Evolutionary conservation across 2,797 vertebrate species (phyloP), one percentile per base, ranked within the genome.

Genomic region (Tympanoctomys barrerae): DNA sequence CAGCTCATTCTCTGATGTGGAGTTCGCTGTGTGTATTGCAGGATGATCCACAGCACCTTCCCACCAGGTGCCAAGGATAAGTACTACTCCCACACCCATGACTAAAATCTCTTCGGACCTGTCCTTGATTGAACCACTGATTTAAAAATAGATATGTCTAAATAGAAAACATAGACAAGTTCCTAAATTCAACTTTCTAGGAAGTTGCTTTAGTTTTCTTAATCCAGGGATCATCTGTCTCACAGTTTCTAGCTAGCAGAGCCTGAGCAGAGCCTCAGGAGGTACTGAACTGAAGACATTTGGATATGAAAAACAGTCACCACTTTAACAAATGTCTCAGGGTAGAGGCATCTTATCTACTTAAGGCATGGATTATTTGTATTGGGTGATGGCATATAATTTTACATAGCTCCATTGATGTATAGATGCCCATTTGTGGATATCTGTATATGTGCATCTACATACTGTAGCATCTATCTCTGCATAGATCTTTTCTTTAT

Each of bases 261-360:
- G 36, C 62, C 24, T 62, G 21, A 91, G 26, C 14, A 18, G 22
- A 91, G 36, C 49, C 24, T 62, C 13, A 91, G 52, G 31, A 78
- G 26, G 1, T 46, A 49, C 8, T 94, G 49, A 71, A 21, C 61
- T 39, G 64, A 36, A 68, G 3, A 52, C 12, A 22, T 71, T 62
- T 70, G 82, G 26, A 68, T 94, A 86, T 94, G 61, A 26, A 85
- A 81, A 79, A 73, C 54, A 59, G 24, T 86, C 19, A 52, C 21
- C 11, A 42, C 21, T 52, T 87, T 94, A 75, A 70, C 26, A 59
- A 66, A 66, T 21, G 33, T 68, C 83, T 87, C 36, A 90, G 70
- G 75, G 8, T 80, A 6, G 70, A 13, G 14, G 12, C 28, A 31
- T 52, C 5, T 33, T 91, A 78, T 57, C 87, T 52, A 52, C 5